A percentile compares a stretch with the other conserved stretches of the same genome.
These are phyloP conservation scores for Pectinophora gossypiella DNA, from an alignment of 1,140 invertebrate species.

Conservation along the genomic window DNA sequence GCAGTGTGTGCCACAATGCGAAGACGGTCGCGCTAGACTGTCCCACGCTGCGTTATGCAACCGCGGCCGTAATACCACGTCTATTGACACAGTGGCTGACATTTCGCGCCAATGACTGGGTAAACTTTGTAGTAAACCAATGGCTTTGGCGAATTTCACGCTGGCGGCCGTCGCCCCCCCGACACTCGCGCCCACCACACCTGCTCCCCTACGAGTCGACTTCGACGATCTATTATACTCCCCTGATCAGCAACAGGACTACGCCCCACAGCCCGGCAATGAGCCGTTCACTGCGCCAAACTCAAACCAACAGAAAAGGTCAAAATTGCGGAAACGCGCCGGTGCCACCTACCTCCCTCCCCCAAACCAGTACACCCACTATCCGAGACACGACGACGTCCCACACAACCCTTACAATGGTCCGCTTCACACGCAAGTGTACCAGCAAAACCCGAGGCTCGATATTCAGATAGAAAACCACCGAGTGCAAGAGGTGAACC, in stretches of 20 bases:
- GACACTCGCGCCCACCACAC: conserved; percentile 33
- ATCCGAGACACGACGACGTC: conserved; percentile 42
- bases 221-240: conserved; percentile 61
- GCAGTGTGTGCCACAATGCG: not conserved
- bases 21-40: conserved; percentile 24
- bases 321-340: conserved; percentile 61
- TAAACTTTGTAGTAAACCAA: too few species aligned
- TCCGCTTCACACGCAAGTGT: conserved; percentile 52
- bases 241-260: conserved; percentile 51
- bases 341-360: conserved; percentile 63
- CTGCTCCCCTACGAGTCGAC: conserved; percentile 42
- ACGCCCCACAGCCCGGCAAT: conserved; percentile 35
- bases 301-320: conserved; percentile 37
- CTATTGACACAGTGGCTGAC: conserved; percentile 43
- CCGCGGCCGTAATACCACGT: conserved; percentile 31
- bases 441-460: conserved; percentile 50
- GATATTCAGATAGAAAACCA: conserved; percentile 52
- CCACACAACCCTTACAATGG: conserved; percentile 52
- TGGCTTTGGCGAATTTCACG: conserved; percentile 63
- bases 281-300: conserved; percentile 51
- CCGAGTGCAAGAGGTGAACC: conserved; percentile 46
- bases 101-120: conserved; percentile 49
- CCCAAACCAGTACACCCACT: conserved; percentile 57
- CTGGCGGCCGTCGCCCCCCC: conserved; percentile 40
- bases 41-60: conserved; percentile 50